These are phyloP conservation scores for Electrophaes corylata DNA, from an alignment of 2,888 invertebrate species.

Conservation along the genomic window DNA sequence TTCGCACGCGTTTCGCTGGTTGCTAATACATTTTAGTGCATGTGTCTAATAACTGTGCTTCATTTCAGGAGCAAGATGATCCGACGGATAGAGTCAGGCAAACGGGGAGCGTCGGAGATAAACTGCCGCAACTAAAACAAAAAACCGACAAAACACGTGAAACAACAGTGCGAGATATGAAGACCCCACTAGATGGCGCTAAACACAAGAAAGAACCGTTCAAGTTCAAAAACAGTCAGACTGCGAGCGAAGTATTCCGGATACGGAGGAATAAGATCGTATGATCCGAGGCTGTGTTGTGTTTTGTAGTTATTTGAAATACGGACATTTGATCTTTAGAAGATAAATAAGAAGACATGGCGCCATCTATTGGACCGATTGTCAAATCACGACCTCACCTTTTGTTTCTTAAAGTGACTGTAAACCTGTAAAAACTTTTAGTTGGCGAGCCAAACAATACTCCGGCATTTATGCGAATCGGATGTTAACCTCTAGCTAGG, in stretches of 20 bases:
- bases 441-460: too few species aligned
- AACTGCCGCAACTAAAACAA: conserved; percentile 16
- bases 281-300: conserved; percentile 45
- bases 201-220: conserved; percentile 50
- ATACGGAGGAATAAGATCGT: conserved; percentile 72
- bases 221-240: conserved; percentile 75
- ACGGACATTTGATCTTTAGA: conserved; percentile 7
- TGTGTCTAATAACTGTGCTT: neutral
- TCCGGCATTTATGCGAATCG: too few species aligned
- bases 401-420: neutral
- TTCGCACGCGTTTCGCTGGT: too few species aligned
- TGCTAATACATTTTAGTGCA: too few species aligned
- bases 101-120: conserved; percentile 15
- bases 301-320: conserved; percentile 10
- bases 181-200: conserved; percentile 39
- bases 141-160: conserved; percentile 52
- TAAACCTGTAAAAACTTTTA: too few species aligned
- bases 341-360: neutral
- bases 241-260: conserved; percentile 74
- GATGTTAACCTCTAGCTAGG: too few species aligned
- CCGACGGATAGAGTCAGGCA: conserved; percentile 23
- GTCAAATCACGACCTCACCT: neutral
- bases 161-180: conserved; percentile 50
- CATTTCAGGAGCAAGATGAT: conserved; percentile 56
- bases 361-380: neutral